Percentiles rank a stretch among this genome's conserved stretches.
Conservation (phyloP, 2,888 invertebrate genomes). For the Acronicta psi region DNA sequence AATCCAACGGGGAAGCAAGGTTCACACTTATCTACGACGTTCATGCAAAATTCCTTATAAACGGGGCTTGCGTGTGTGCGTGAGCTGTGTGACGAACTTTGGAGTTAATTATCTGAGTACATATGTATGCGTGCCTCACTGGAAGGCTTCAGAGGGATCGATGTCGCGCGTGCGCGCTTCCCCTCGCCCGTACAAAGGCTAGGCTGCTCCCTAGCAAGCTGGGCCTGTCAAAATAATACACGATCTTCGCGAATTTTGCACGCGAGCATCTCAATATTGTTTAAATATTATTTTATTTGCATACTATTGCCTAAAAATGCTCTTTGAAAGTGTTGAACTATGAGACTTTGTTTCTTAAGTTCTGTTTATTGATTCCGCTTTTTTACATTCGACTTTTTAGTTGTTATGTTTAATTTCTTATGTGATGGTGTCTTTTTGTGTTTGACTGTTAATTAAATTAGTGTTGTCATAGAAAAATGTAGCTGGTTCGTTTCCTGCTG, state of each 20-base stretch:
- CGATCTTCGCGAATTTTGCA: conserved; percentile 70
- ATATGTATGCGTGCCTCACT: conserved; percentile 52
- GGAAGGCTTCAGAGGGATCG: conserved; percentile 78
- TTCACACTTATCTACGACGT: not conserved
- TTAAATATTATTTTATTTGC: conserved; percentile 26
- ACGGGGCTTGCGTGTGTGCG: conserved; percentile 21
- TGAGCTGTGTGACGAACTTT: conserved; percentile 16
- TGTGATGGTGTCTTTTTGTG: conserved; percentile 66
- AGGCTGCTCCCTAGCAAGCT: conserved; percentile 73
- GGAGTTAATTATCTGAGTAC: conserved; percentile 21
- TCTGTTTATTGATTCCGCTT: conserved; percentile 36
- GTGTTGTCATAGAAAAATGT: conserved; percentile 73
- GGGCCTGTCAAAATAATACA: conserved; percentile 83
- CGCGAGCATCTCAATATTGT: conserved; percentile 55
- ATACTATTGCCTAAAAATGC: conserved; percentile 31
- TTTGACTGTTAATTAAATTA: conserved; percentile 66
- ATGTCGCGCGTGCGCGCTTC: conserved; percentile 79
- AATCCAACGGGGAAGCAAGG: conserved; percentile 2
- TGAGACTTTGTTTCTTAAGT: conserved; percentile 20
- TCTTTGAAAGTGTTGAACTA: conserved; percentile 21
- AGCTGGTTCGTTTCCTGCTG: conserved; percentile 61
- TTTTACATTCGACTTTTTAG: conserved; percentile 42
- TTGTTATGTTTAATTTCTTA: conserved; percentile 57
- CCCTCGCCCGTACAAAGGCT: conserved; percentile 78
- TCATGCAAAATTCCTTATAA: conserved; percentile 9